These are phyloP conservation scores for Anser cygnoides DNA, from an alignment of 2,113 vertebrate species.

Conservation along the genomic window DNA sequence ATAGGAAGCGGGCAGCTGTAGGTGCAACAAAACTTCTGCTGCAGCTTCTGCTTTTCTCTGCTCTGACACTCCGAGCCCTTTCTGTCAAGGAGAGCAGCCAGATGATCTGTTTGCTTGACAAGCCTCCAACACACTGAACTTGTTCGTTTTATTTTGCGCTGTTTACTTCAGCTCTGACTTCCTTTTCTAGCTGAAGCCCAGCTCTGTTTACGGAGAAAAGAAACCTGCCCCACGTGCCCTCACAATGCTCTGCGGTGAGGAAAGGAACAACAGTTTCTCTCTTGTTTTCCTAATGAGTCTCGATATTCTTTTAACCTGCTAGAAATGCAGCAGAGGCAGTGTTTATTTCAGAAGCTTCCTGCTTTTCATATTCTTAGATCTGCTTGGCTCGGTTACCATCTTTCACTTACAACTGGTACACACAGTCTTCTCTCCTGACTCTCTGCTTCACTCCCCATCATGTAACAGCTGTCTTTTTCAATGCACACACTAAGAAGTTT, in stretches of 20 bases:
- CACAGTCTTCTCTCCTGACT: background rate
- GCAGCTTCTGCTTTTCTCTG: background rate
- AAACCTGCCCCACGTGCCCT: background rate
- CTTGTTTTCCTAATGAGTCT: background rate
- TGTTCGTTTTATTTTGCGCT: background rate
- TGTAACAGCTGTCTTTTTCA: background rate
- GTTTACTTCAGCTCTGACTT: background rate
- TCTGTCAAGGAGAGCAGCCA: background rate
- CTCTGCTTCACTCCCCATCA: background rate
- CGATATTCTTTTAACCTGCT: background rate
- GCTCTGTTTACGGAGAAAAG: background rate
- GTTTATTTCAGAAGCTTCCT: background rate
- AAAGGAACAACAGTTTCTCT: background rate
- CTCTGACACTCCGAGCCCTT: background rate
- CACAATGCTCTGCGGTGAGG: accelerated
- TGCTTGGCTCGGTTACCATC: background rate
- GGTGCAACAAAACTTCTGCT: background rate
- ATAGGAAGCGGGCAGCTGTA: background rate
- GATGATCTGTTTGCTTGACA: background rate
- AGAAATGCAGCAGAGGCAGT: background rate
- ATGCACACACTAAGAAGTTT: background rate
- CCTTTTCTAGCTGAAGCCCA: background rate
- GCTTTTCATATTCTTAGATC: background rate
- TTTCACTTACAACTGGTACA: background rate
- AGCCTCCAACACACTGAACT: background rate